Evolutionary conservation across 2,797 vertebrate species (phyloP).

Genomic region (Helicolenus hilgendorfi): DNA sequence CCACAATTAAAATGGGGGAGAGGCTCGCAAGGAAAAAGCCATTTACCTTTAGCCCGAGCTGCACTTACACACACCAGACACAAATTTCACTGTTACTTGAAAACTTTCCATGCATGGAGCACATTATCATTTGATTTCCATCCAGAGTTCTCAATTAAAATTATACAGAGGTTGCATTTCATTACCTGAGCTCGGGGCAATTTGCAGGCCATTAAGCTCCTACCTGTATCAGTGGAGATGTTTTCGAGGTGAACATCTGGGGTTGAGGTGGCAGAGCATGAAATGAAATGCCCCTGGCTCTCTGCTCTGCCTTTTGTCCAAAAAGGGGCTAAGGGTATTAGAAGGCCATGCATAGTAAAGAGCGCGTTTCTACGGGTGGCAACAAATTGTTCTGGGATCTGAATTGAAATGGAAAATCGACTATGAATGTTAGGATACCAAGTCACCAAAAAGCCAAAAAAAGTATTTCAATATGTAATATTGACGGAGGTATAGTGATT

Average conservation of each 20-base stretch:
- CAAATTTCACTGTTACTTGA: constrained; percentile 86
- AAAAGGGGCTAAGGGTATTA: constrained; percentile 83
- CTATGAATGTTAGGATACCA: constrained; percentile 51
- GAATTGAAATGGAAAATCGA: constrained; percentile 79
- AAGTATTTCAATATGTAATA: background rate
- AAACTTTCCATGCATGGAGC: constrained; percentile 87
- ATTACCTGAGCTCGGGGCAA: constrained; percentile 89
- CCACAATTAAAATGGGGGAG: constrained; percentile 86
- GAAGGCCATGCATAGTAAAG: constrained; percentile 80
- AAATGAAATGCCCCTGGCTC: constrained; percentile 89
- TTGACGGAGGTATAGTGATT: background rate
- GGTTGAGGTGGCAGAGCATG: constrained; percentile 90
- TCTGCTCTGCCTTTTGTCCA: constrained; percentile 86
- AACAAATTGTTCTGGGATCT: constrained; percentile 77
- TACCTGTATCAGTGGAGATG: constrained; percentile 90
- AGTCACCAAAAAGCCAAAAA: constrained; percentile 26
- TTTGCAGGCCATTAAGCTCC: constrained; percentile 90
- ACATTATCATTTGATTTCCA: constrained; percentile 90
- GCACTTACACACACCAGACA: constrained; percentile 84
- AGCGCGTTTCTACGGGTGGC: constrained; percentile 72
- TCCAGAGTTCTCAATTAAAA: constrained; percentile 92
- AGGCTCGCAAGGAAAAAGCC: constrained; percentile 73
- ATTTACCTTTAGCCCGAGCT: constrained; percentile 72
- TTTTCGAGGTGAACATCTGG: constrained; percentile 92
- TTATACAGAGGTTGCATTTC: constrained; percentile 91